phyloP scores from a whole-genome alignment of 2,113 vertebrate species.

The Solea senegalensis region DNA sequence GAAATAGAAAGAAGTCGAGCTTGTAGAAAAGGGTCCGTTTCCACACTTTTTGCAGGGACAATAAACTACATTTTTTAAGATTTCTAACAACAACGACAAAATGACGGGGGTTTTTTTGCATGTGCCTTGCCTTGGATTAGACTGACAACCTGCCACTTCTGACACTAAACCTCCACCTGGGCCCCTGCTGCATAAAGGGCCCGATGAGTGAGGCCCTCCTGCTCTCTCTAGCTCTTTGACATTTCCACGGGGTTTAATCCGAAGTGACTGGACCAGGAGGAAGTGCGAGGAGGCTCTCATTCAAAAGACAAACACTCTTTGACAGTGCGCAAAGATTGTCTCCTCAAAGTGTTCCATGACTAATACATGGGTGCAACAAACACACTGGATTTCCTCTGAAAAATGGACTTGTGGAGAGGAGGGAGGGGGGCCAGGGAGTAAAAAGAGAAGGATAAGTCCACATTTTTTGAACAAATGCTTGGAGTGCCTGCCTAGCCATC shows the following conservation, averaged over 20 bases:
- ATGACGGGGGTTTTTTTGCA: constrained; percentile 2
- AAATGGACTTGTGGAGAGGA: not conserved
- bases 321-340: constrained; percentile 64
- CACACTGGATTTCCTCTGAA: constrained; percentile 20
- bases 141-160: constrained; percentile 59
- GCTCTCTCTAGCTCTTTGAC: constrained; percentile 36
- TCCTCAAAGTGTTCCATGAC: constrained; percentile 57
- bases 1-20: too few relatives aligned
- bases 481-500: constrained; percentile 51
- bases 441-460: constrained; percentile 38
- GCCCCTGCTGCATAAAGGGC: constrained; percentile 43
- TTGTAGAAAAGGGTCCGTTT: too few relatives aligned
- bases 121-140: constrained; percentile 22
- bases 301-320: constrained; percentile 62
- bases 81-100: too few relatives aligned
- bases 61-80: too few relatives aligned
- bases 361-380: constrained; percentile 44
- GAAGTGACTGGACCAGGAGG: constrained; percentile 55
- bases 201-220: constrained; percentile 61
- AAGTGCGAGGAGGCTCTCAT: constrained; percentile 62
- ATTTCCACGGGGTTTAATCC: constrained; percentile 58
- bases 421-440: constrained; percentile 12
- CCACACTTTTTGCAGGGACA: too few relatives aligned
- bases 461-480: constrained; percentile 64
- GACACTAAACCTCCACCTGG: constrained; percentile 51